Evolutionary conservation across 2,888 invertebrate species (phyloP).

Genomic region (Lasiommata megera): DNA sequence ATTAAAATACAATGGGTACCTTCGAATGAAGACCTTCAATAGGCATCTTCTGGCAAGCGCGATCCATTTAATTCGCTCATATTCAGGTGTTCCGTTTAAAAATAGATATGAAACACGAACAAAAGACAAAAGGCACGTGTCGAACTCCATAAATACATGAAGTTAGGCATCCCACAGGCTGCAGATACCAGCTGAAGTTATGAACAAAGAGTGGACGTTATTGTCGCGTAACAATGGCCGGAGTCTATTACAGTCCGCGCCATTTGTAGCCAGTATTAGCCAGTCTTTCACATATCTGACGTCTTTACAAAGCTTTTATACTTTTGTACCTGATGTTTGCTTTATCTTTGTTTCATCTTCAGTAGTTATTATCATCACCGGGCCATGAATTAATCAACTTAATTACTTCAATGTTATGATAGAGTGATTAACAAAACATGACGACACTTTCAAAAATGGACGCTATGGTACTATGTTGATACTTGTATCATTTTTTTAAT

Average conservation of each 20-base stretch:
- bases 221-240: constrained; percentile 37
- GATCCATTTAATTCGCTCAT: no score
- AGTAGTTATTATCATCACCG: background rate
- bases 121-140: constrained; percentile 5
- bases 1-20: no score
- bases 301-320: constrained; percentile 27
- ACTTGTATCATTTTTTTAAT: no score
- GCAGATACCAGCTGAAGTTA: constrained; percentile 31
- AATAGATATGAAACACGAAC: no score
- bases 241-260: constrained; percentile 35
- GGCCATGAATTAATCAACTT: background rate
- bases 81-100: no score
- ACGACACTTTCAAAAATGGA: no score
- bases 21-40: no score
- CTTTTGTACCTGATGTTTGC: constrained; percentile 2
- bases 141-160: constrained; percentile 22
- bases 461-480: no score
- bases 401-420: no score
- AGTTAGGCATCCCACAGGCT: constrained; percentile 28
- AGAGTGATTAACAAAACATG: no score
- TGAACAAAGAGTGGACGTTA: constrained; percentile 36
- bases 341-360: background rate
- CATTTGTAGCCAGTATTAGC: constrained; percentile 33
- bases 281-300: constrained; percentile 27
- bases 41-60: no score